phyloP scores from a whole-genome alignment of 2,888 invertebrate genomes.

The Drosophila eohydei region DNA sequence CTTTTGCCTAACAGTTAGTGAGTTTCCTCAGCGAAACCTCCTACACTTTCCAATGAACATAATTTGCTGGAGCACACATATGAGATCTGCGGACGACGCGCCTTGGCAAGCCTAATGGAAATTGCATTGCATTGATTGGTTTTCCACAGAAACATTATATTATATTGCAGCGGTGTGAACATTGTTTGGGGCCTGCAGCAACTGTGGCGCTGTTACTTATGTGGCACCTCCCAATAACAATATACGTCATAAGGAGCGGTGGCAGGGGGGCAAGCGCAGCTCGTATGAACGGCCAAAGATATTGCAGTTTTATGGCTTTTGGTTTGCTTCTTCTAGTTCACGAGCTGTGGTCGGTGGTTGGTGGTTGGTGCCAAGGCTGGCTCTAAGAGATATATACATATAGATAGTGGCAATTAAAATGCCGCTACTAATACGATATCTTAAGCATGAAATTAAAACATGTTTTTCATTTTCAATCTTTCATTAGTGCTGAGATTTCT shows the following conservation, averaged over 20 bases:
- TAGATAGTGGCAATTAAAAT: conserved; percentile 73
- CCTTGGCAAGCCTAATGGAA: conserved; percentile 43
- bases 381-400: conserved; percentile 24
- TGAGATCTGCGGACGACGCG: conserved; percentile 23
- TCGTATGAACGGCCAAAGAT: conserved; percentile 38
- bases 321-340: conserved; percentile 58
- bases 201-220: conserved; percentile 56
- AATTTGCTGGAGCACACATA: conserved; percentile 30
- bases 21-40: background rate
- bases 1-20: background rate
- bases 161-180: conserved; percentile 66
- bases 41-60: conserved; percentile 22
- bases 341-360: conserved; percentile 23
- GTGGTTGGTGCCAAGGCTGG: conserved; percentile 44
- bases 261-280: conserved; percentile 22
- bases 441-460: conserved; percentile 80
- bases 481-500: conserved; percentile 26
- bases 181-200: conserved; percentile 60
- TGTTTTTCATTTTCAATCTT: conserved; percentile 61
- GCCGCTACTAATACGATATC: conserved; percentile 68
- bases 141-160: conserved; percentile 41
- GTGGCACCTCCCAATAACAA: conserved; percentile 73
- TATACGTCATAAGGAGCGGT: conserved; percentile 45
- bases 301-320: conserved; percentile 41
- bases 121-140: conserved; percentile 58